Conservation (phyloP, 2,888 invertebrate genomes). For the Volucella zonaria region DNA sequence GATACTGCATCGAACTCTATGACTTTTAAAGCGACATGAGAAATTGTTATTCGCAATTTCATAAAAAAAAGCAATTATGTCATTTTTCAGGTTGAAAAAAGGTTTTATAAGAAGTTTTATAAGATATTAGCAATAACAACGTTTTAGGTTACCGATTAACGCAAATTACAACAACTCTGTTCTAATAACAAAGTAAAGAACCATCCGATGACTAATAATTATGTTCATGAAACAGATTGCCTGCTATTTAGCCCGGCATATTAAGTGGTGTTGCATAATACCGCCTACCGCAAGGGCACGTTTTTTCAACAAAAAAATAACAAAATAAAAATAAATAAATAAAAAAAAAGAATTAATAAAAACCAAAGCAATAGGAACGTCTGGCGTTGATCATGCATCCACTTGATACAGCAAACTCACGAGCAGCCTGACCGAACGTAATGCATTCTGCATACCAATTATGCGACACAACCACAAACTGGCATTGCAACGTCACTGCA, state of each 20-base stretch:
- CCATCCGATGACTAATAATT: constrained; percentile 62
- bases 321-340: too few relatives aligned
- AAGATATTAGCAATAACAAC: constrained; percentile 29
- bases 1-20: too few relatives aligned
- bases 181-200: constrained; percentile 66
- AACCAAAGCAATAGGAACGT: constrained; percentile 20
- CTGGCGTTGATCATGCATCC: constrained; percentile 50
- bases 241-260: constrained; percentile 58
- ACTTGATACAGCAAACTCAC: constrained; percentile 54
- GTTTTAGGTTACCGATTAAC: constrained; percentile 61
- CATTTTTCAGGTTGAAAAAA: too few relatives aligned
- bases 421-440: constrained; percentile 53
- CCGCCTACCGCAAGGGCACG: constrained; percentile 61
- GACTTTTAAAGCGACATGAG: too few relatives aligned
- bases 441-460: constrained; percentile 73
- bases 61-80: too few relatives aligned
- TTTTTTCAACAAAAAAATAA: constrained; percentile 16
- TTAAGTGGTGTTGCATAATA: constrained; percentile 66
- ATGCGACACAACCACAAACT: constrained; percentile 67
- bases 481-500: constrained; percentile 65
- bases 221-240: constrained; percentile 62
- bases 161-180: constrained; percentile 47
- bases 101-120: too few relatives aligned
- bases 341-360: too few relatives aligned
- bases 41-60: too few relatives aligned